phyloP scores from a whole-genome alignment of 1,140 invertebrate genomes.

The Lordiphosa clarofinis region DNA sequence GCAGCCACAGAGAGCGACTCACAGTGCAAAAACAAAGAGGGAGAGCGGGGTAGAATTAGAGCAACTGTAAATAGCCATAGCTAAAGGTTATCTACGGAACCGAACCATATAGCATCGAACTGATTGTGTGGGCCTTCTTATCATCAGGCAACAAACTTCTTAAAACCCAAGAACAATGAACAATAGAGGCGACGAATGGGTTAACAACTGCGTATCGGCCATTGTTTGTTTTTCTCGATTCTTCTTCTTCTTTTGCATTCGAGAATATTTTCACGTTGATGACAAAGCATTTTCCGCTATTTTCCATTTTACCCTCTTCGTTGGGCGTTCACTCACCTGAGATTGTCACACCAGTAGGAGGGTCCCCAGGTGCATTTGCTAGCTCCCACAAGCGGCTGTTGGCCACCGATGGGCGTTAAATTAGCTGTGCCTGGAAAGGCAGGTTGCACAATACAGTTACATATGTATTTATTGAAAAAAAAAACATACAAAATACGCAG shows the following conservation, averaged over 20 bases:
- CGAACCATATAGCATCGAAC: conserved; percentile 6
- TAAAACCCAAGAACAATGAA: conserved; percentile 32
- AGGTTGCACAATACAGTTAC: conserved; percentile 19
- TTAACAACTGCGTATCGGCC: conserved; percentile 47
- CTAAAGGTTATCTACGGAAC: conserved; percentile 43
- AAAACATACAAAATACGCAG: conserved; percentile 36
- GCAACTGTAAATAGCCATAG: conserved; percentile 30
- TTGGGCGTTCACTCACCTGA: conserved; percentile 81
- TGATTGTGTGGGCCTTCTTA: conserved; percentile 28
- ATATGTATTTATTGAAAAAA: not conserved
- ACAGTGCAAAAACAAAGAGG: conserved; percentile 15
- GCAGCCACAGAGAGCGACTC: no score
- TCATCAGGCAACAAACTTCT: conserved; percentile 20
- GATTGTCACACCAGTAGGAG: conserved; percentile 90
- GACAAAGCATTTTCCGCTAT: conserved; percentile 36
- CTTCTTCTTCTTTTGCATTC: conserved; percentile 5
- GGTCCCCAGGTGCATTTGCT: conserved; percentile 89
- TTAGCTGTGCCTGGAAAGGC: conserved; percentile 41
- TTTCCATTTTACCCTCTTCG: conserved; percentile 67
- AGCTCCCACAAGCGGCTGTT: conserved; percentile 80
- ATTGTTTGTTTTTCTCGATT: conserved; percentile 26
- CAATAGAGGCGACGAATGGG: conserved; percentile 15
- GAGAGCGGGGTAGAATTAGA: conserved; percentile 17
- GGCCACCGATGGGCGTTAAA: conserved; percentile 65
- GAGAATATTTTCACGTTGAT: conserved; percentile 9